These are phyloP conservation scores for Platanista minor DNA, from an alignment of 2,113 vertebrate species.

Conservation along the genomic window DNA sequence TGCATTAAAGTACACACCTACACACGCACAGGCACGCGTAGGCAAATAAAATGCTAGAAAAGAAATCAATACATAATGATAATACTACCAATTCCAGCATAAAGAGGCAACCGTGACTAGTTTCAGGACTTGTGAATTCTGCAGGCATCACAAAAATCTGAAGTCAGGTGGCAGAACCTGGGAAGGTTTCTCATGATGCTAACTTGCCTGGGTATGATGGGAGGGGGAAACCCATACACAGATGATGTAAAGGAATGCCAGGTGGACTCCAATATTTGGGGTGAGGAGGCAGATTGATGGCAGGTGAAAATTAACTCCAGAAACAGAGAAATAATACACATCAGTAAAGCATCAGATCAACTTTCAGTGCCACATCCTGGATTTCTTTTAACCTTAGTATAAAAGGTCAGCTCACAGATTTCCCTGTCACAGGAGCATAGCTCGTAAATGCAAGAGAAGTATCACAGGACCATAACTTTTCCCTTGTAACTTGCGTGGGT, in stretches of 20 bases:
- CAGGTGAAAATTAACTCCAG: conserved; percentile 27
- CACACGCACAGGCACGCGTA: rapidly evolving
- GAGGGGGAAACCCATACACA: not conserved
- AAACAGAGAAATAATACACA: not conserved
- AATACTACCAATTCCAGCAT: not conserved
- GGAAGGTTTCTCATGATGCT: conserved; percentile 12
- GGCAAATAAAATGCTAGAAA: not conserved
- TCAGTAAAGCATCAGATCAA: not conserved
- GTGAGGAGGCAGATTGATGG: not conserved
- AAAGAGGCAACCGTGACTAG: not conserved
- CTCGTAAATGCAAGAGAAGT: not conserved
- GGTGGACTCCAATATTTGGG: not conserved
- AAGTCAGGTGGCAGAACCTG: not conserved
- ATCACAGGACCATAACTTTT: not conserved
- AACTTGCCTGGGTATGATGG: conserved; percentile 12
- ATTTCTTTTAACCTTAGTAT: not conserved
- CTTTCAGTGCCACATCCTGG: not conserved
- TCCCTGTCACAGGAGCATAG: not conserved
- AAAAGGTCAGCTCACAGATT: not conserved
- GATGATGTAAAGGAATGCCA: not conserved
- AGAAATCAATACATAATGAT: not conserved
- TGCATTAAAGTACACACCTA: not conserved
- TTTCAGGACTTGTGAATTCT: not conserved
- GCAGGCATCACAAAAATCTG: not conserved
- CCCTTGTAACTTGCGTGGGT: conserved; percentile 41